Percentiles rank a stretch among this genome's conserved stretches.
Evolutionary conservation across 2,888 invertebrate genomes (phyloP).

Genomic region (Sclerodermus sp.): DNA sequence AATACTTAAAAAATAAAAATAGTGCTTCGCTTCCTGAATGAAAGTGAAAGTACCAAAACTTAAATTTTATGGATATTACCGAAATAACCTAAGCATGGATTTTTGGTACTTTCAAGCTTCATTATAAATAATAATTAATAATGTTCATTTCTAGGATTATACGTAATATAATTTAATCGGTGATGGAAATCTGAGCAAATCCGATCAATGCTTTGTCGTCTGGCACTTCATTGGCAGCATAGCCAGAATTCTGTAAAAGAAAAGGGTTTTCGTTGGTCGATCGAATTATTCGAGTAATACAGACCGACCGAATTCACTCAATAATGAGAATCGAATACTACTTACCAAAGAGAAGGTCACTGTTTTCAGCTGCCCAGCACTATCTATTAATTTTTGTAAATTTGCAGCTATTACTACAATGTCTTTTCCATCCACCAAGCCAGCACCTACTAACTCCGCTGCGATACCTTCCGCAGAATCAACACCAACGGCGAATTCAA

Average conservation of each 20-base stretch:
- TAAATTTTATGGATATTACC: neutral
- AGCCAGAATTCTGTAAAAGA: conserved; percentile 65
- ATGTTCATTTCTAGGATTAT: conserved; percentile 7
- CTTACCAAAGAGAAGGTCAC: conserved; percentile 87
- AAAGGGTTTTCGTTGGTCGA: neutral
- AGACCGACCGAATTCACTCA: neutral
- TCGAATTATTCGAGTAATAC: too few relatives aligned
- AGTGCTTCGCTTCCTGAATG: conserved; percentile 1
- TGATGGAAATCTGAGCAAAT: conserved; percentile 95
- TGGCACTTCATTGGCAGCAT: conserved; percentile 75
- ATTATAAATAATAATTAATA: conserved; percentile 22
- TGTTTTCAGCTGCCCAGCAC: conserved; percentile 67
- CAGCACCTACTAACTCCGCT: conserved; percentile 90
- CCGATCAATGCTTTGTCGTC: conserved; percentile 96
- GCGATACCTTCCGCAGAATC: conserved; percentile 93
- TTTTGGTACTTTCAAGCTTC: conserved; percentile 16
- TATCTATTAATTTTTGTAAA: conserved; percentile 86
- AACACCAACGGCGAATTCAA: conserved; percentile 90
- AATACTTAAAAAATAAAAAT: conserved; percentile 16
- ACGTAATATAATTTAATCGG: conserved; percentile 65
- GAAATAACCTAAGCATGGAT: conserved; percentile 2
- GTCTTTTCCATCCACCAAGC: conserved; percentile 89
- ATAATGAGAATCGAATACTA: neutral
- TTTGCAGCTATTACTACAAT: conserved; percentile 90
- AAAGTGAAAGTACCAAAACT: conserved; percentile 27